These are phyloP conservation scores for Takifugu rubripes DNA, from an alignment of 2,797 vertebrate species.

Conservation along the genomic window DNA sequence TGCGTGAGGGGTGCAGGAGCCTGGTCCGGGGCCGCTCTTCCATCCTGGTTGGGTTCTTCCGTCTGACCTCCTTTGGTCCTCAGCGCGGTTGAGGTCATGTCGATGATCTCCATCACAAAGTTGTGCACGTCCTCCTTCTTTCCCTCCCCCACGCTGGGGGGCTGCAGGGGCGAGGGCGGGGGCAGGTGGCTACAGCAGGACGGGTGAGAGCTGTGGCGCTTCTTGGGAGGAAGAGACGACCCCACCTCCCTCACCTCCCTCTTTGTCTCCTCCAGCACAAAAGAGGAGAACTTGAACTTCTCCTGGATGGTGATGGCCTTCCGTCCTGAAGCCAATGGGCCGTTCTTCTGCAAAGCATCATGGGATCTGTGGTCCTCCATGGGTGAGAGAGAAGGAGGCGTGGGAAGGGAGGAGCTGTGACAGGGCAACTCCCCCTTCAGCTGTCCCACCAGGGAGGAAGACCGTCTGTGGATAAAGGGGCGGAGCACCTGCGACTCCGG, in stretches of 20 bases:
- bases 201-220: conserved; percentile 32
- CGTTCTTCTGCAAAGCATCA: conserved; percentile 11
- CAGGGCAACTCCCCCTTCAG: conserved; percentile 78
- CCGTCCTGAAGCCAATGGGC: conserved; percentile 13
- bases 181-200: conserved; percentile 67
- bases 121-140: conserved; percentile 79
- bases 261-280: conserved; percentile 68
- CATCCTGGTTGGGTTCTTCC: conserved; percentile 52
- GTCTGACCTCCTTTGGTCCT: conserved; percentile 81
- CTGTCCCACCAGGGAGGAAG: conserved; percentile 72
- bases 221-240: conserved; percentile 31
- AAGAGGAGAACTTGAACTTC: conserved; percentile 66
- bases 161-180: conserved; percentile 21
- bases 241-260: conserved; percentile 49
- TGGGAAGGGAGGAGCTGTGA: conserved; percentile 54
- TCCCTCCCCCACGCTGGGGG: conserved; percentile 11
- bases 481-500: conserved; percentile 48
- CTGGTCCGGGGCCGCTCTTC: conserved; percentile 44
- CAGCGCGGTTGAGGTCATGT: conserved; percentile 87
- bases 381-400: conserved; percentile 58
- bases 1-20: conserved; percentile 76
- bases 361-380: conserved; percentile 56
- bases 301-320: conserved; percentile 68
- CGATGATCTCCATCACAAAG: conserved; percentile 95
- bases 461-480: conserved; percentile 32